Conservation (phyloP, 2,113 vertebrate genomes). For the Romanogobio albipinnatus region DNA sequence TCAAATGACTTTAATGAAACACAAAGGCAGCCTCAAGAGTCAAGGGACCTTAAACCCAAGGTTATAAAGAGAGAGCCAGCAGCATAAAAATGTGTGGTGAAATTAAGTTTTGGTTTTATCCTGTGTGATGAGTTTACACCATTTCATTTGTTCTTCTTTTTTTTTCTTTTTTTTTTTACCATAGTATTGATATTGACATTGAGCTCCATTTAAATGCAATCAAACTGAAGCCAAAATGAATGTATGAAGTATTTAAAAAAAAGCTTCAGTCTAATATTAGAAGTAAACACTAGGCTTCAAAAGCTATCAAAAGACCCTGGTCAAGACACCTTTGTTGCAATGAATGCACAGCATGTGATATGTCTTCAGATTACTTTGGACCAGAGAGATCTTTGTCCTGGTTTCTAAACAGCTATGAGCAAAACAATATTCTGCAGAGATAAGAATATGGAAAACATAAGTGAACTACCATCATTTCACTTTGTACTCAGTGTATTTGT, state of each 20-base stretch:
- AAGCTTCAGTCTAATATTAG: constrained; percentile 82
- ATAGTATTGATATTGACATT: constrained; percentile 62
- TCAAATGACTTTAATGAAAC: constrained; percentile 30
- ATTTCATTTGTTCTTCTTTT: constrained; percentile 48
- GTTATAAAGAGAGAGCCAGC: background rate
- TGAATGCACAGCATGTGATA: constrained; percentile 75
- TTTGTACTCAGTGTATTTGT: constrained; percentile 85
- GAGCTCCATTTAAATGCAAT: constrained; percentile 77
- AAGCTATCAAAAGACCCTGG: constrained; percentile 75
- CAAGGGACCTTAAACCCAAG: constrained; percentile 10
- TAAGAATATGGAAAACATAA: constrained; percentile 57
- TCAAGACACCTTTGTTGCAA: constrained; percentile 75
- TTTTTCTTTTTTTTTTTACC: constrained; percentile 33
- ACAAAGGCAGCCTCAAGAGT: constrained; percentile 48
- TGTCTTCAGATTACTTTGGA: constrained; percentile 68
- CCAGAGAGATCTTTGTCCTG: constrained; percentile 39
- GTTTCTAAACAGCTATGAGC: constrained; percentile 36
- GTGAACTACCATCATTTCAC: constrained; percentile 79
- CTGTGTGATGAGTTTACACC: constrained; percentile 25
- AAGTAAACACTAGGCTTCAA: constrained; percentile 76
- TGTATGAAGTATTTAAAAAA: constrained; percentile 72
- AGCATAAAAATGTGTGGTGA: constrained; percentile 45
- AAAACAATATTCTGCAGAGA: constrained; percentile 44
- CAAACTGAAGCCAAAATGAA: constrained; percentile 83
- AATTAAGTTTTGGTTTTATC: constrained; percentile 30